phyloP scores from a whole-genome alignment of 2,888 invertebrate species.

The Nomada hirtipes region DNA sequence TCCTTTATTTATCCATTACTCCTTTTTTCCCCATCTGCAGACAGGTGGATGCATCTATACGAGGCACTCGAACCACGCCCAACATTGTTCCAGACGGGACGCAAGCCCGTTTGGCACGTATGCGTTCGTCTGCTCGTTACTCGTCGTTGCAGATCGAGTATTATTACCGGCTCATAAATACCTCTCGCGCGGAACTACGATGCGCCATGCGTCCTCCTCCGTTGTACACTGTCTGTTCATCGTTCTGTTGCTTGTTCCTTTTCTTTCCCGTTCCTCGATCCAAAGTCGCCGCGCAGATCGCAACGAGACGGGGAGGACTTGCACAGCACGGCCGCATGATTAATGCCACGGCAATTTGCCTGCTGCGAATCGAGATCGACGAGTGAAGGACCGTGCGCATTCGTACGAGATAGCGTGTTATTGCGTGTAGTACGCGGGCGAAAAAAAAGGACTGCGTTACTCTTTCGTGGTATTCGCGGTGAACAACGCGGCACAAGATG shows the following conservation, averaged over 20 bases:
- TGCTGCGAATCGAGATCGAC: constrained; percentile 64
- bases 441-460: not conserved
- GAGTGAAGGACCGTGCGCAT: constrained; percentile 43
- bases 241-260: not conserved
- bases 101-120: constrained; percentile 8
- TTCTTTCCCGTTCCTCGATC: constrained; percentile 11
- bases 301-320: constrained; percentile 30
- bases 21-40: not conserved
- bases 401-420: constrained; percentile 37
- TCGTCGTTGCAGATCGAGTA: constrained; percentile 55
- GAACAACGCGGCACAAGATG: not conserved
- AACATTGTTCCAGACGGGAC: constrained; percentile 53
- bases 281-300: constrained; percentile 47
- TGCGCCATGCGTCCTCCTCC: constrained; percentile 3
- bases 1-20: constrained; percentile 8
- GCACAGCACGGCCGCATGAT: constrained; percentile 48
- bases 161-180: constrained; percentile 66
- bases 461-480: not conserved
- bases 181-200: constrained; percentile 52
- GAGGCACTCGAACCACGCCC: constrained; percentile 47
- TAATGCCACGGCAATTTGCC: constrained; percentile 67
- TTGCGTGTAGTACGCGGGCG: constrained; percentile 1
- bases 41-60: constrained; percentile 28
- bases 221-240: not conserved
- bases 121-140: constrained; percentile 16